These are phyloP conservation scores for Caenorhabditis brenneri DNA, from an alignment of 1,140 invertebrate species.

Conservation along the genomic window DNA sequence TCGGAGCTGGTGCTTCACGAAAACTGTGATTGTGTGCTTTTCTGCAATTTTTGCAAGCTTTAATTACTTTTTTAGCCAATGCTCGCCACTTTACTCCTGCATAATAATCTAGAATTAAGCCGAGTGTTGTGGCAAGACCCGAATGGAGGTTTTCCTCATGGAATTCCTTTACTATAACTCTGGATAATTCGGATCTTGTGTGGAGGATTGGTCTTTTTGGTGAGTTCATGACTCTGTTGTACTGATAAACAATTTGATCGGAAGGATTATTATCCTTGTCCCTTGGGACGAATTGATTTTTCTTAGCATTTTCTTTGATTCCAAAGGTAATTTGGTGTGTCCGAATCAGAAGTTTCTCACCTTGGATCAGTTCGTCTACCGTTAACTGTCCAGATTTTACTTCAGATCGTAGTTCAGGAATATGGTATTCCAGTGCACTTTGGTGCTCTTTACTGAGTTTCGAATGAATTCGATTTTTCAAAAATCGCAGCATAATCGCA, in stretches of 20 bases:
- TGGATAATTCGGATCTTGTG: not conserved
- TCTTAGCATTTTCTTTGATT: not conserved
- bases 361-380: not conserved
- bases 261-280: not conserved
- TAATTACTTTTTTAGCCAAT: slow-evolving; percentile 27
- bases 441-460: too few relatives aligned
- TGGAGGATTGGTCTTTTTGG: not conserved
- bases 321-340: not conserved
- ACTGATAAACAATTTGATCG: not conserved
- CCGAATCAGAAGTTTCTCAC: not conserved
- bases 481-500: not conserved
- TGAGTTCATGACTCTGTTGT: not conserved
- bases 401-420: too few relatives aligned
- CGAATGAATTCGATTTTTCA: not conserved
- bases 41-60: slow-evolving; percentile 12
- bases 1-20: slow-evolving; percentile 34
- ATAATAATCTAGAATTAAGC: not conserved
- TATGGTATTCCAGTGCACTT: too few relatives aligned
- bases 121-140: not conserved
- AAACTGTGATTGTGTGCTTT: not conserved
- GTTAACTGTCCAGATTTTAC: too few relatives aligned
- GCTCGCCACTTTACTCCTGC: not conserved
- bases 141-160: not conserved
- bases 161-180: not conserved
- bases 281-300: too few relatives aligned